Evolutionary conservation across 2,113 vertebrate species (phyloP).

Genomic region (Agapornis roseicollis): DNA sequence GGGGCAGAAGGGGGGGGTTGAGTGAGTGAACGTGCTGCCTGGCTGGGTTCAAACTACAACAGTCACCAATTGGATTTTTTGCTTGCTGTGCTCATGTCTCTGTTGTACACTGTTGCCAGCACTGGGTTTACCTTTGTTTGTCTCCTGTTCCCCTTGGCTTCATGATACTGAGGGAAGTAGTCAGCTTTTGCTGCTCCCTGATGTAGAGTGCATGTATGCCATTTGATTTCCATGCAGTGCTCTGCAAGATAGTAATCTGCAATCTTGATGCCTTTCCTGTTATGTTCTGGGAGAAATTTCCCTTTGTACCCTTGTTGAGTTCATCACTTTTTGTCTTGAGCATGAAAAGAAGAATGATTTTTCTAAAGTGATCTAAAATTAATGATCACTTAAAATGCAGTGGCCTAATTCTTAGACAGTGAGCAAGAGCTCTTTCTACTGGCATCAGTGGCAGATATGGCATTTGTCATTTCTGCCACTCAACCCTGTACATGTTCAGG

Average conservation of each 20-base stretch:
- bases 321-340: not conserved
- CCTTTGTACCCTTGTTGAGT: not conserved
- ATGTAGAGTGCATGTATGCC: rapidly evolving
- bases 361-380: not conserved
- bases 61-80: not conserved
- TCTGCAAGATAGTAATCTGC: not conserved
- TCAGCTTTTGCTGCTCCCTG: not conserved
- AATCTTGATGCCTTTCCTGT: not conserved
- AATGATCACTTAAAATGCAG: not conserved
- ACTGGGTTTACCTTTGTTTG: not conserved
- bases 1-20: too few species aligned
- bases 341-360: not conserved
- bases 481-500: not conserved
- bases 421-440: not conserved
- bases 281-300: not conserved
- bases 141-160: not conserved
- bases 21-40: too few species aligned
- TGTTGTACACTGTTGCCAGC: not conserved
- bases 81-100: not conserved
- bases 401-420: not conserved
- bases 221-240: not conserved
- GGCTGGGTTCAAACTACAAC: too few species aligned
- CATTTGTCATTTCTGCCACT: not conserved
- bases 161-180: not conserved
- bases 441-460: not conserved